Conservation (phyloP, 2,888 invertebrate genomes). For the Epiblema foenella region DNA sequence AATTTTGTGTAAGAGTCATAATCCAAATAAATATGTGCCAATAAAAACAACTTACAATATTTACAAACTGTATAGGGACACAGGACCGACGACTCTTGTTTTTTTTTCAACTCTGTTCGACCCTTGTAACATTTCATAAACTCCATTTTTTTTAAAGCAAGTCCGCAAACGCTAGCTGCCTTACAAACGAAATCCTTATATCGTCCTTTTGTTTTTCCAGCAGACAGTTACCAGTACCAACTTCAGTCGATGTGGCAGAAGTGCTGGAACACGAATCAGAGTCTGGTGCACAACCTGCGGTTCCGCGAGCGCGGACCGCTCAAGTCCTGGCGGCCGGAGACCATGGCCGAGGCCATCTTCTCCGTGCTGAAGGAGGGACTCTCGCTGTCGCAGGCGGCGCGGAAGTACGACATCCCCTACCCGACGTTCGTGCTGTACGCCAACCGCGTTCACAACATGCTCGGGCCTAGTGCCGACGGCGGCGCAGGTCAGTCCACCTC, state of each 20-base stretch:
- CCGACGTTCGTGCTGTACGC: conserved; percentile 97
- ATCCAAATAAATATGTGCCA: too few species aligned
- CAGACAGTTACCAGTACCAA: conserved; percentile 98
- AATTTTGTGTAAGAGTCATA: too few species aligned
- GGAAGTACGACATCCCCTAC: conserved; percentile 97
- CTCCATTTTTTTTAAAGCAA: neutral
- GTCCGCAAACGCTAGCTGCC: neutral
- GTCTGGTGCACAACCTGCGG: conserved; percentile 94
- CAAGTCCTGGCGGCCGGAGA: conserved; percentile 97
- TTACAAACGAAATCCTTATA: conserved; percentile 51
- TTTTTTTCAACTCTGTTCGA: neutral
- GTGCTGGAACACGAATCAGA: conserved; percentile 97
- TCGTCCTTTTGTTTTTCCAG: conserved; percentile 79
- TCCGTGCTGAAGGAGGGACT: conserved; percentile 96
- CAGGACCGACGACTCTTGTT: too few species aligned
- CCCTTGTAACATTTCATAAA: neutral
- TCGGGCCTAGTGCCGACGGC: conserved; percentile 96
- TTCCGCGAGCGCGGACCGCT: conserved; percentile 96
- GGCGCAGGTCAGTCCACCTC: conserved; percentile 89
- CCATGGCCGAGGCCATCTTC: conserved; percentile 97
- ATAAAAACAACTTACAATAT: too few species aligned
- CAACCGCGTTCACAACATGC: conserved; percentile 96
- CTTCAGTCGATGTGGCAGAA: conserved; percentile 98
- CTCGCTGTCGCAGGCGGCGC: conserved; percentile 94
- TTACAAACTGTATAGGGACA: too few species aligned